Percentiles rank a stretch among this genome's conserved stretches.
phyloP scores from a whole-genome alignment of 2,113 vertebrate genomes.

The Phaetusa simplex region DNA sequence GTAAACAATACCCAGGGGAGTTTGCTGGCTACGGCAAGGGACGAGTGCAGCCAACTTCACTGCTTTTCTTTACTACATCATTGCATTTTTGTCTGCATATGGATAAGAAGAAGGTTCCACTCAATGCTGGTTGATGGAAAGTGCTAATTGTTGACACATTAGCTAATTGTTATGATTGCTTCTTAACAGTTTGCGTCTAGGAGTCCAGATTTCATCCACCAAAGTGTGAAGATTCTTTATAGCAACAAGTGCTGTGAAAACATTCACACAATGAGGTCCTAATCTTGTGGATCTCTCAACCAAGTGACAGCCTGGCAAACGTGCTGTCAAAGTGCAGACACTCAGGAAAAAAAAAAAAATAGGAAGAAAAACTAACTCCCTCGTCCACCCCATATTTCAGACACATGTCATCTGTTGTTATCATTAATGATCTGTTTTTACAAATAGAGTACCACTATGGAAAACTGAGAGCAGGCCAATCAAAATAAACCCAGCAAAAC shows the following conservation, averaged over 20 bases:
- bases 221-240: slow-evolving; percentile 82
- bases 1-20: slow-evolving; percentile 78
- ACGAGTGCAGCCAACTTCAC: slow-evolving; percentile 70
- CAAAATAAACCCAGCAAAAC: slow-evolving; percentile 85
- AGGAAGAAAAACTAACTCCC: slow-evolving; percentile 64
- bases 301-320: slow-evolving; percentile 74
- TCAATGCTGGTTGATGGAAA: slow-evolving; percentile 77
- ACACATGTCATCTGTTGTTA: slow-evolving; percentile 81
- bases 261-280: slow-evolving; percentile 80
- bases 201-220: slow-evolving; percentile 83
- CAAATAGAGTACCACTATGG: slow-evolving; percentile 87
- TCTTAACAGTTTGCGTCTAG: slow-evolving; percentile 77
- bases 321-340: slow-evolving; percentile 75
- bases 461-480: slow-evolving; percentile 88
- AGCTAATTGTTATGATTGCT: slow-evolving; percentile 89
- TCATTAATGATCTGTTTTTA: slow-evolving; percentile 82
- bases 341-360: slow-evolving; percentile 59
- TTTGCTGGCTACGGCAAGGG: slow-evolving; percentile 70
- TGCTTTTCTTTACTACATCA: slow-evolving; percentile 84
- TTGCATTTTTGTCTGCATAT: slow-evolving; percentile 80
- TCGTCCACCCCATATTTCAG: slow-evolving; percentile 77
- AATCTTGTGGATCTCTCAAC: slow-evolving; percentile 77
- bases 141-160: slow-evolving; percentile 85
- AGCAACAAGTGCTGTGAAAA: slow-evolving; percentile 80
- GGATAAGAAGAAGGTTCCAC: slow-evolving; percentile 84